Conservation (phyloP, 2,113 vertebrate genomes). For the Psittacula cyanocephala region DNA sequence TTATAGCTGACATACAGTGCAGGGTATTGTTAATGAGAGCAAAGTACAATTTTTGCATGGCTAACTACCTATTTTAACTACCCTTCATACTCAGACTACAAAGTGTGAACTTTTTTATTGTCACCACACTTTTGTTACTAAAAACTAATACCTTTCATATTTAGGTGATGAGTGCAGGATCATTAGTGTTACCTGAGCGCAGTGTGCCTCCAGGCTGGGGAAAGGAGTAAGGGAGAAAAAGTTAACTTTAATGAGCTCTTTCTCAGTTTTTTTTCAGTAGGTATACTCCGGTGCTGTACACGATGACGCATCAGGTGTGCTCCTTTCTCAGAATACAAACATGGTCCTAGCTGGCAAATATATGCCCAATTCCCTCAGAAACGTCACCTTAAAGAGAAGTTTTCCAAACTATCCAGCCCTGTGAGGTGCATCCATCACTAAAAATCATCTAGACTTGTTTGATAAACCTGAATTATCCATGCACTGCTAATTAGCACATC, state of each 20-base stretch:
- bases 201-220: not conserved
- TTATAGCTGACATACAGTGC: not conserved
- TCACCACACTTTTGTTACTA: not conserved
- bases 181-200: not conserved
- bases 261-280: not conserved
- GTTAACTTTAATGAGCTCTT: not conserved
- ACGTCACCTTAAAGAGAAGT: not conserved
- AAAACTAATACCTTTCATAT: not conserved
- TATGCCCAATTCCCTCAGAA: not conserved
- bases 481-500: not conserved
- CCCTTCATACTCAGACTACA: not conserved
- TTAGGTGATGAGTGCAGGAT: not conserved
- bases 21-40: not conserved
- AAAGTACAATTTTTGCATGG: not conserved
- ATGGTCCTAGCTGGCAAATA: not conserved
- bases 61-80: not conserved
- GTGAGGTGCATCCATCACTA: not conserved
- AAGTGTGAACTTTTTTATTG: not conserved
- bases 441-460: not conserved
- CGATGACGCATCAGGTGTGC: rapidly evolving
- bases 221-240: not conserved
- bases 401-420: not conserved
- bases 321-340: not conserved
- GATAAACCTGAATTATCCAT: not conserved
- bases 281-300: not conserved